Percentiles rank a stretch among this genome's conserved stretches.
Conservation (phyloP, 2,888 invertebrate species). For the Drosophila monieri region DNA sequence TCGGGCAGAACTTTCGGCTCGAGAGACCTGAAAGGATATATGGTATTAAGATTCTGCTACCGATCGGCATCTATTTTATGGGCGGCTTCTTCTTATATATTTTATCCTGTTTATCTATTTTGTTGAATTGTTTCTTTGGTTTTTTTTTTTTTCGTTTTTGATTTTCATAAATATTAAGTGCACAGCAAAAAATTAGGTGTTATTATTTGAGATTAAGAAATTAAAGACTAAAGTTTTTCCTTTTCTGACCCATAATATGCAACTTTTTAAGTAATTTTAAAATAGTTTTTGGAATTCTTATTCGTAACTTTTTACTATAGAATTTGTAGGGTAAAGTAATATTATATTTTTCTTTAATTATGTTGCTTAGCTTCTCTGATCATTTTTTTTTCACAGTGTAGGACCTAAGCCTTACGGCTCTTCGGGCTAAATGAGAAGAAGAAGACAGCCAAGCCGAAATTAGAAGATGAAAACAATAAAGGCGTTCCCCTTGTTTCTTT, state of each 20-base stretch:
- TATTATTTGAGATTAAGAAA: no score
- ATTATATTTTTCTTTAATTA: no score
- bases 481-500: constrained; percentile 50
- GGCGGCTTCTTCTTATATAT: not conserved
- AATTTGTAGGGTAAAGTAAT: no score
- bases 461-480: constrained; percentile 55
- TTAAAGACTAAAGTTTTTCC: not conserved
- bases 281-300: no score
- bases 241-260: no score
- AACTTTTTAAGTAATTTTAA: no score
- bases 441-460: constrained; percentile 51
- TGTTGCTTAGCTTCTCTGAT: no score
- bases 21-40: not conserved
- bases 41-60: not conserved
- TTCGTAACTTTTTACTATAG: no score
- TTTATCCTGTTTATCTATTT: constrained; percentile 12
- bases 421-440: constrained; percentile 11
- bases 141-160: constrained; percentile 5
- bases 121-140: constrained; percentile 1
- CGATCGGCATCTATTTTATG: constrained; percentile 1
- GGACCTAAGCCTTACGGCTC: constrained; percentile 1
- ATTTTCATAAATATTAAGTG: constrained; percentile 11
- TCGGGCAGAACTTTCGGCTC: not conserved
- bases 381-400: not conserved
- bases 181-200: not conserved